Evolutionary conservation across 2,113 vertebrate species (phyloP).

Genomic region (Ellobius talpinus): DNA sequence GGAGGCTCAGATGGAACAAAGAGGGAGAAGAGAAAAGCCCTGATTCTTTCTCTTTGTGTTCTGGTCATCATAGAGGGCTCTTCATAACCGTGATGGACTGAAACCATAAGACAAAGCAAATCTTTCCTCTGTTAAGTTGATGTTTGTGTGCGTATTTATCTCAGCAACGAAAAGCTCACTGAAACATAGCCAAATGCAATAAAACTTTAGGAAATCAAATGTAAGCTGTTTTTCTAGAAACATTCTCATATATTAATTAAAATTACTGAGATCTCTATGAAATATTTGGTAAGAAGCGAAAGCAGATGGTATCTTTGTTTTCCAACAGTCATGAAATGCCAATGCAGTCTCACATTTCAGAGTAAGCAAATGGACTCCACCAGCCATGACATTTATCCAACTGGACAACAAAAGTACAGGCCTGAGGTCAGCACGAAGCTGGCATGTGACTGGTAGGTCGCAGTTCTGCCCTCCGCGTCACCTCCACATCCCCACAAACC

Average conservation of each 20-base stretch:
- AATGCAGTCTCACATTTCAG: background rate
- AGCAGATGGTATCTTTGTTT: background rate
- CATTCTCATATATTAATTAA: background rate
- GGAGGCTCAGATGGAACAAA: background rate
- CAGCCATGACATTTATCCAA: background rate
- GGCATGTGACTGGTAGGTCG: background rate
- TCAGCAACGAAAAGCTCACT: too few relatives aligned
- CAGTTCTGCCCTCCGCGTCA: background rate
- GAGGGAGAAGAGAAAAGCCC: background rate
- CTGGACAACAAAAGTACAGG: background rate
- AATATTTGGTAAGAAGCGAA: slow-evolving; percentile 37
- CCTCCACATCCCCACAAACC: background rate
- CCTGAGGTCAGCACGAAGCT: background rate
- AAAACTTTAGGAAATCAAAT: background rate
- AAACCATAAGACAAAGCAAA: background rate
- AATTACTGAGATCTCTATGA: background rate
- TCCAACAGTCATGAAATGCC: background rate
- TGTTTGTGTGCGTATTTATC: background rate
- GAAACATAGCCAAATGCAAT: background rate
- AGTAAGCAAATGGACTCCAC: background rate
- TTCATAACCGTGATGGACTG: background rate
- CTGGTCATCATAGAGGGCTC: background rate
- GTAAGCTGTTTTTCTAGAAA: background rate
- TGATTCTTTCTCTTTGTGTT: background rate
- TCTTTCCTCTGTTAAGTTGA: background rate